These are phyloP conservation scores for Microplitis manilae DNA, from an alignment of 2,888 invertebrate species.

Conservation along the genomic window DNA sequence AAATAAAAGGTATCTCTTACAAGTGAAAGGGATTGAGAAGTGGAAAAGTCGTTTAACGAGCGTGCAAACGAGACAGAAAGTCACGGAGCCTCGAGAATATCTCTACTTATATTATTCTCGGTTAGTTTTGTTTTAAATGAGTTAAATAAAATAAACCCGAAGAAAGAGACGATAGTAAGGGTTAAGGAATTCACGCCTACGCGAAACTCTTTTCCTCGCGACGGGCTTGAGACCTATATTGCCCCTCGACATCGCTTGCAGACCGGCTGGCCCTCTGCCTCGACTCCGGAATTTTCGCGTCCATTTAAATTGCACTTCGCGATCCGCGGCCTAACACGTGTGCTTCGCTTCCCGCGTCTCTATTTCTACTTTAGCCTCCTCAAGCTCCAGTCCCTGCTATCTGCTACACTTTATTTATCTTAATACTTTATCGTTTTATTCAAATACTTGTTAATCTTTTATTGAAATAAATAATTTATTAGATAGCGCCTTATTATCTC, in stretches of 20 bases:
- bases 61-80: slow-evolving; percentile 25
- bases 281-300: neutral
- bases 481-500: slow-evolving; percentile 6
- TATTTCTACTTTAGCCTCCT: neutral
- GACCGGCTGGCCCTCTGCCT: neutral
- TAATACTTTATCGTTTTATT: neutral
- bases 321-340: neutral
- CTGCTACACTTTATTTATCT: neutral
- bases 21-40: slow-evolving; percentile 43
- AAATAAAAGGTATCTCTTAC: slow-evolving; percentile 27
- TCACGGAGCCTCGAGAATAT: slow-evolving; percentile 23
- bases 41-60: slow-evolving; percentile 29
- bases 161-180: slow-evolving; percentile 61
- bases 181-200: slow-evolving; percentile 67
- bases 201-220: slow-evolving; percentile 58
- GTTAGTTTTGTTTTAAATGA: slow-evolving; percentile 19
- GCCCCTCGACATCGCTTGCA: neutral
- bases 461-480: slow-evolving; percentile 7
- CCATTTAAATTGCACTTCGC: neutral
- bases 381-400: too few species aligned
- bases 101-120: neutral
- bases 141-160: slow-evolving; percentile 37
- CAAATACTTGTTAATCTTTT: neutral
- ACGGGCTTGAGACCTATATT: neutral
- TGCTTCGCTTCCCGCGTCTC: neutral